A percentile compares a stretch with the other conserved stretches of the same genome.
Evolutionary conservation across 2,113 vertebrate genomes (phyloP).

Genomic region (Vulpes lagopus): DNA sequence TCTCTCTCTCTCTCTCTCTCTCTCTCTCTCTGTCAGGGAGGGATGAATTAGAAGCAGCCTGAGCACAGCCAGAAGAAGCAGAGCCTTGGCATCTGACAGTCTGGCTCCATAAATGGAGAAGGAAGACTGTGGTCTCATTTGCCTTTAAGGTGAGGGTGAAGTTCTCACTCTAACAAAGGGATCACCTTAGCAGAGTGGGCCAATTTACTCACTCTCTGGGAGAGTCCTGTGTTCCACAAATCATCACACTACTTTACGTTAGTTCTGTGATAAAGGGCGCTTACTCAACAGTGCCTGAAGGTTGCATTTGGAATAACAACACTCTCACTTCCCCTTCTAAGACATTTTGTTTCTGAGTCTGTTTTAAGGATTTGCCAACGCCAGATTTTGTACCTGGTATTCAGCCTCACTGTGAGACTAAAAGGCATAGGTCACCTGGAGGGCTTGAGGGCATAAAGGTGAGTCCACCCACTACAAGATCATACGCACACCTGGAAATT

Average conservation of each 20-base stretch:
- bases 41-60: background rate
- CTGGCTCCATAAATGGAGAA: background rate
- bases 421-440: background rate
- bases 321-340: background rate
- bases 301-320: background rate
- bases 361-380: background rate
- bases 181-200: background rate
- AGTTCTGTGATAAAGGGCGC: background rate
- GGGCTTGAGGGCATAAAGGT: background rate
- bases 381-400: background rate
- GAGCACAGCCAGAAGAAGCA: background rate
- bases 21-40: background rate
- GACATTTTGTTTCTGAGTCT: background rate
- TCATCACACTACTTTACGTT: background rate
- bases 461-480: background rate
- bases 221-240: background rate
- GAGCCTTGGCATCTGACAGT: background rate
- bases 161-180: background rate
- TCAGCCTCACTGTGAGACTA: background rate
- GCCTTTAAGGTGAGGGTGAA: background rate
- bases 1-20: background rate
- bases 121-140: background rate
- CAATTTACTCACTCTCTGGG: background rate
- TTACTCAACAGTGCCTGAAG: background rate
- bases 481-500: background rate